phyloP scores from a whole-genome alignment of 2,797 vertebrate species.

The Tolypeutes matacus region DNA sequence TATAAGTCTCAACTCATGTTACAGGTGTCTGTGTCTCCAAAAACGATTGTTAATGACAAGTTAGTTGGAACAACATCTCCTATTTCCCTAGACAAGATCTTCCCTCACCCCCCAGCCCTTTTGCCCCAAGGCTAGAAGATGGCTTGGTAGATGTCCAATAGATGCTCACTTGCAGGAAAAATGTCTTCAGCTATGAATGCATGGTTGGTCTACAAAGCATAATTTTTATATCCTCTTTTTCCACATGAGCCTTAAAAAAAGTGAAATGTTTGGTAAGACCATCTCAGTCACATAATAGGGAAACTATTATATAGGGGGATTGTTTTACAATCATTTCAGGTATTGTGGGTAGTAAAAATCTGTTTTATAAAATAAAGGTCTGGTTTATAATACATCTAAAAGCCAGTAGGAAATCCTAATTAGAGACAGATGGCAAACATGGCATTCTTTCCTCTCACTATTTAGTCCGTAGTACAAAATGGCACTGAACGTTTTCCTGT shows the following conservation, averaged over 20 bases:
- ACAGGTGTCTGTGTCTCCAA: background rate
- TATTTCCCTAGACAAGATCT: background rate
- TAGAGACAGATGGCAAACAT: conserved; percentile 65
- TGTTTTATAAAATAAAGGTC: conserved; percentile 53
- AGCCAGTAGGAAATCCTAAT: conserved; percentile 48
- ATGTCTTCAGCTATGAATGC: background rate
- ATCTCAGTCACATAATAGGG: background rate
- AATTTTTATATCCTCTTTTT: background rate
- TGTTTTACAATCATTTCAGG: conserved; percentile 17
- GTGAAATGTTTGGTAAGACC: conserved; percentile 51
- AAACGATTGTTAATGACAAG: background rate
- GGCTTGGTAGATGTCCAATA: background rate
- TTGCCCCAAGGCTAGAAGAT: background rate
- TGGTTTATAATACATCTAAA: conserved; percentile 34
- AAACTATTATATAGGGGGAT: background rate
- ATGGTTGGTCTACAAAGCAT: conserved; percentile 23
- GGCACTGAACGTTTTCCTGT: conserved; percentile 8
- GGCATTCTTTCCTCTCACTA: conserved; percentile 38
- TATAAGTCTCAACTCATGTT: background rate
- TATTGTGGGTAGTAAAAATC: background rate
- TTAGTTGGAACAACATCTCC: background rate
- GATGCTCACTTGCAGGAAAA: conserved; percentile 41
- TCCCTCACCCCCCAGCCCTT: background rate
- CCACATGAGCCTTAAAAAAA: conserved; percentile 48
- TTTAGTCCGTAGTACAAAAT: conserved; percentile 54